Percentiles rank a stretch among this genome's conserved stretches.
These are phyloP conservation scores for Sylvicapra grimmia DNA, from an alignment of 2,113 vertebrate species.

Conservation along the genomic window DNA sequence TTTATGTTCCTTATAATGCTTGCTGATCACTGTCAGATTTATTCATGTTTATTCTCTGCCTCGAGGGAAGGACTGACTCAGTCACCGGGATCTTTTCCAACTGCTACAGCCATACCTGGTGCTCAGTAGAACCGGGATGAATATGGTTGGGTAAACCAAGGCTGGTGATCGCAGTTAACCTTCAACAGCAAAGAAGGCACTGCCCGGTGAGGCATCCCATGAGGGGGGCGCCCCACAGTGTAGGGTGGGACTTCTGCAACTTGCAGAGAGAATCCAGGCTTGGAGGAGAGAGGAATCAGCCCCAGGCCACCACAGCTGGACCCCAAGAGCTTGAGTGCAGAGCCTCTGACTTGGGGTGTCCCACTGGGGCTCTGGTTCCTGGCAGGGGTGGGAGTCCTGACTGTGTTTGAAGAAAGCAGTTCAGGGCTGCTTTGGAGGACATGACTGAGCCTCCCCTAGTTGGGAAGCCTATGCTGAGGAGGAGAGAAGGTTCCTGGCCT, in stretches of 20 bases:
- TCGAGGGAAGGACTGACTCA: not conserved
- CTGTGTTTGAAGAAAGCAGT: not conserved
- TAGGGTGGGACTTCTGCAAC: not conserved
- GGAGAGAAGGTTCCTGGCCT: not conserved
- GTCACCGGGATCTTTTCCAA: fast-evolving
- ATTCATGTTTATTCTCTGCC: not conserved
- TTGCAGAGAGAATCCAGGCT: too few species aligned
- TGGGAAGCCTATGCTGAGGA: not conserved
- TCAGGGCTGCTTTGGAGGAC: not conserved
- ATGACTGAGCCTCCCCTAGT: not conserved
- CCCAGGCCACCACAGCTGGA: not conserved
- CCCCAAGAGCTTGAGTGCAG: not conserved
- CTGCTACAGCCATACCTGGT: fast-evolving
- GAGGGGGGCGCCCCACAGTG: fast-evolving
- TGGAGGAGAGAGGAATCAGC: not conserved
- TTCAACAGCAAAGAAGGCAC: too few species aligned
- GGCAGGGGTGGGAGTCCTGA: not conserved
- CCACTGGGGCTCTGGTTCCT: not conserved
- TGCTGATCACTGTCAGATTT: not conserved
- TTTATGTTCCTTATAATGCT: not conserved
- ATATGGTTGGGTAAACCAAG: fast-evolving
- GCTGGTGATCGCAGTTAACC: fast-evolving
- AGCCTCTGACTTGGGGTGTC: not conserved
- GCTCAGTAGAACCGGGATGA: too few species aligned
- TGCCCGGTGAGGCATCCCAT: fast-evolving